phyloP scores from a whole-genome alignment of 2,888 invertebrate species.

The Parelbella ahira region DNA sequence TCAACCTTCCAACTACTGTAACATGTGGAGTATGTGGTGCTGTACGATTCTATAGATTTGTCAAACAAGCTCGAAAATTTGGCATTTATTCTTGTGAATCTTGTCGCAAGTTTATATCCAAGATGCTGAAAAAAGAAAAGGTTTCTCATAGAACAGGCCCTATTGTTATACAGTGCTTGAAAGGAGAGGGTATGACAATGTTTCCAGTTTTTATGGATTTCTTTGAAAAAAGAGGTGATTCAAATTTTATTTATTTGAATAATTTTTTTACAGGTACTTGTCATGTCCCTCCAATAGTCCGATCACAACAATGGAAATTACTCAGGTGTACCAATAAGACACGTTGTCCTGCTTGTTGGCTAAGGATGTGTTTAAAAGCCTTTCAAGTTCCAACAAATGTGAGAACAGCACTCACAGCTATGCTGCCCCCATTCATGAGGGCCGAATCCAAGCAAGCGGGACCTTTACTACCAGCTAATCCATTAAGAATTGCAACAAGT shows the following conservation, averaged over 20 bases:
- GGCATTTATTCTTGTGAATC: conserved; percentile 92
- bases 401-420: conserved; percentile 83
- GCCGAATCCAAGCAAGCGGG: conserved; percentile 48
- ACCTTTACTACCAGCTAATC: conserved; percentile 52
- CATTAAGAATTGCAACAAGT: conserved; percentile 48
- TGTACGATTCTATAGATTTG: conserved; percentile 86
- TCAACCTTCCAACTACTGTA: conserved; percentile 82
- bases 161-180: conserved; percentile 83
- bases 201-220: neutral
- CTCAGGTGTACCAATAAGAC: conserved; percentile 85
- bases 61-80: conserved; percentile 90
- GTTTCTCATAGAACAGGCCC: conserved; percentile 67
- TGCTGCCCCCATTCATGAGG: conserved; percentile 85
- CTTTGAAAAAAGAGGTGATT: no score
- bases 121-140: conserved; percentile 86
- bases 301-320: conserved; percentile 86
- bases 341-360: conserved; percentile 92
- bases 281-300: conserved; percentile 84
- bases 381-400: conserved; percentile 88
- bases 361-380: conserved; percentile 89
- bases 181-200: conserved; percentile 79
- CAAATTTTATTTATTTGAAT: no score
- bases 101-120: conserved; percentile 92
- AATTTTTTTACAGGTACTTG: conserved; percentile 80
- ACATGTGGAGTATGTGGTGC: conserved; percentile 91